A percentile compares a stretch with the other conserved stretches of the same genome.
Conservation (phyloP, 2,797 vertebrate genomes). For the Melanogrammus aeglefinus region DNA sequence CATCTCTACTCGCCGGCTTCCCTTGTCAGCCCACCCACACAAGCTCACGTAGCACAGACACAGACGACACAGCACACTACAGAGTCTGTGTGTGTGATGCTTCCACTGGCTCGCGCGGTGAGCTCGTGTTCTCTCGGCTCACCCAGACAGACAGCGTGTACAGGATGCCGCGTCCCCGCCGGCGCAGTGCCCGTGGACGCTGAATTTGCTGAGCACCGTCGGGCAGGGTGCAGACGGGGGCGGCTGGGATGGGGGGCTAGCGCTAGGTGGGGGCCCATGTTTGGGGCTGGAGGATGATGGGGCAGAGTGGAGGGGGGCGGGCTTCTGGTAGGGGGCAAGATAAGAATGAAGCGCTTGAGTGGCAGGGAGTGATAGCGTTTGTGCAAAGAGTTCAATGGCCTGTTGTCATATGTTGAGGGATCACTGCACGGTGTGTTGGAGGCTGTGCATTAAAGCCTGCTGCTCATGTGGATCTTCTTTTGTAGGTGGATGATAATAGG, state of each 20-base stretch:
- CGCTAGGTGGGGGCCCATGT: not conserved
- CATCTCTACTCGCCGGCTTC: not conserved
- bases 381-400: not conserved
- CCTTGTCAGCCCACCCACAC: not conserved
- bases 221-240: slow-evolving; percentile 61
- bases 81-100: not conserved
- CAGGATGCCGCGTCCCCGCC: slow-evolving; percentile 62
- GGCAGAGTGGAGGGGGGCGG: not conserved
- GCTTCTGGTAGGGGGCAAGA: not conserved
- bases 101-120: no score
- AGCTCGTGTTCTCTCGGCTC: no score
- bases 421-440: not conserved
- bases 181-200: slow-evolving; percentile 61
- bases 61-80: not conserved
- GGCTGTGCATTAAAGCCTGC: not conserved
- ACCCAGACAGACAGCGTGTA: slow-evolving; percentile 79
- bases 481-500: not conserved
- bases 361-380: not conserved
- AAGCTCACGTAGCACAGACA: slow-evolving; percentile 3
- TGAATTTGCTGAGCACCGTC: slow-evolving; percentile 61
- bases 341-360: not conserved
- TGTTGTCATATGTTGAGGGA: not conserved
- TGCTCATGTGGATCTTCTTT: not conserved
- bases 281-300: not conserved
- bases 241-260: slow-evolving; percentile 8